Percentiles rank a stretch among this genome's conserved stretches.
These are phyloP conservation scores for Goniozus legneri DNA, from an alignment of 1,140 invertebrate genomes.

Conservation along the genomic window DNA sequence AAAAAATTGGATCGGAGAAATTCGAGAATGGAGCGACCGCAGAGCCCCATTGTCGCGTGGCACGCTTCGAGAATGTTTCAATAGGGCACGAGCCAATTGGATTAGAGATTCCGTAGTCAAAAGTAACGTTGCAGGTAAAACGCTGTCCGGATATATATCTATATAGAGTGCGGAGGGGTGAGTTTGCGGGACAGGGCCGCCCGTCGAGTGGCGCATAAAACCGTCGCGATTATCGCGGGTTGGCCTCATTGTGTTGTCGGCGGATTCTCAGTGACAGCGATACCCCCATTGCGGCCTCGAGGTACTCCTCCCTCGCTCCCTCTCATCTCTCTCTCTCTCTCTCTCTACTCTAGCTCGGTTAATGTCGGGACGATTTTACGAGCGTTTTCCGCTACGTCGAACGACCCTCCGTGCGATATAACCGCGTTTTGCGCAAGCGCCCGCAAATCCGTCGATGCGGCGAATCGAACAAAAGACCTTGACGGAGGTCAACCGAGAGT, in stretches of 20 bases:
- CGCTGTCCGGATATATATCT: too few relatives aligned
- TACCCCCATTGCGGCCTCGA: constrained; percentile 8
- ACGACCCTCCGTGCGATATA: constrained; percentile 3
- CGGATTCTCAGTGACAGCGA: constrained; percentile 14
- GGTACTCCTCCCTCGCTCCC: background rate
- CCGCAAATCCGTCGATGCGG: too few relatives aligned
- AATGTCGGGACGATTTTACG: constrained; percentile 5
- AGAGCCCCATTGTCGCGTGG: too few relatives aligned
- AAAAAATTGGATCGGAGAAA: too few relatives aligned
- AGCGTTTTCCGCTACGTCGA: constrained; percentile 4
- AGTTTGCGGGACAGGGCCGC: background rate
- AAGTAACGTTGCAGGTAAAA: too few relatives aligned
- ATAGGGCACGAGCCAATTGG: constrained; percentile 16
- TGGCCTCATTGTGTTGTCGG: constrained; percentile 11
- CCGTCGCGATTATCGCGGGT: constrained; percentile 5
- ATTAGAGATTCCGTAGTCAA: too few relatives aligned
- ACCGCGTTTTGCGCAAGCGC: too few relatives aligned
- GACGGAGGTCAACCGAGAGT: too few relatives aligned
- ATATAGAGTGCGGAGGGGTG: too few relatives aligned
- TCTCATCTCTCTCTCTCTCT: background rate
- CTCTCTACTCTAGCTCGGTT: background rate
- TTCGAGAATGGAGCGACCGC: too few relatives aligned
- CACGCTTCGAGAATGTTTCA: too few relatives aligned
- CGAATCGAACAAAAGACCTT: too few relatives aligned
- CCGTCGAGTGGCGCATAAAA: constrained; percentile 4